Base-by-base conservation (phyloP, 1,140 invertebrate species). In the Caenorhabditis elegans region DNA sequence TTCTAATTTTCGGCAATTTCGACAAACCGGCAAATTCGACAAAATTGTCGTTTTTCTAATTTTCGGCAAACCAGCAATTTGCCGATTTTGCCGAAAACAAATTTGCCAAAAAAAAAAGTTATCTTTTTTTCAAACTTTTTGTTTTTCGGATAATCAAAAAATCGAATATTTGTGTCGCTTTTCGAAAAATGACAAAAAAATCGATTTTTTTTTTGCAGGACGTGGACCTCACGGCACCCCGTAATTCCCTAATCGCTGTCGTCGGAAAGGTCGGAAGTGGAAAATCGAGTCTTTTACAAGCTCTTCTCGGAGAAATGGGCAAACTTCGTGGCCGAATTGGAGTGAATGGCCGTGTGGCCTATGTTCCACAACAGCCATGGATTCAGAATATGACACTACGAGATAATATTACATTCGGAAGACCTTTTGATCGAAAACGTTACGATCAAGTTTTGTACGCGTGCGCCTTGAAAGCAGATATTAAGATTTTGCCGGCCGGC, bases 371-470 rank as follows among this genome's bases (percentile, higher is more conserved):
- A 89, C 92, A 93, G 76, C 93, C 95, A 0, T 96, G 95, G 95
- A 92, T 96, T 0, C 90, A 94, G 48, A 95, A 96, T 88, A 92
- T 92, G 22, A 93, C 93, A 0, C 91, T 96, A 15, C 91, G 93
- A 75, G 93, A 95, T 48, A 96, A 96, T 89, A 94, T 96, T 82
- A 88, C 95, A 0, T 95, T 96, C 90, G 94, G 93, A 2, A 92
- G 92, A 76, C 89, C 91, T 1, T 90, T 82, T 46, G 84, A 90
- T 53, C 34, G 82, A 76, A 43, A 84, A 10, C 78, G 82, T 78
- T 92, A 92, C 81, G 87, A 90, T 34, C 88, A 82, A 81, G 90
- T 92, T 19, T 83, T 92, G 8, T 84, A 90, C 53, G 90, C 90
- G 0, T 92, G 91, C 89, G 90, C 91, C 3, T 85, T 92, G 11